These are phyloP conservation scores for Thinocorus orbignyianus DNA, from an alignment of 2,113 vertebrate genomes.

Conservation along the genomic window DNA sequence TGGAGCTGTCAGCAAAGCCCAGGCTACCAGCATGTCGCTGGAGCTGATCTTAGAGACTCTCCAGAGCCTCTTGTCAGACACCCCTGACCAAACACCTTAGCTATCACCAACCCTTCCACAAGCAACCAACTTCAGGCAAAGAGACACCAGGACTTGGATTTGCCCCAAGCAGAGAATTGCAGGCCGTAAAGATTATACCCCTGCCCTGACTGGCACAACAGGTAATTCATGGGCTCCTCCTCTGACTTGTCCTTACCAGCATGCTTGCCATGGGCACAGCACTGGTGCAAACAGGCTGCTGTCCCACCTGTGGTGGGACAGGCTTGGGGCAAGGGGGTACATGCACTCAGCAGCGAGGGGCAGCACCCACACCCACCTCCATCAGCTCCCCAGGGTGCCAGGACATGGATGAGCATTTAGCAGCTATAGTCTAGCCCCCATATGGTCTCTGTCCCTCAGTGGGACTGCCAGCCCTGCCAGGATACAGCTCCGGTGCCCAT, in stretches of 20 bases:
- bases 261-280: background rate
- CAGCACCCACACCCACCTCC: background rate
- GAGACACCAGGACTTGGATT: background rate
- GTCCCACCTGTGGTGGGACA: background rate
- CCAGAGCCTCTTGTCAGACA: background rate
- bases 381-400: background rate
- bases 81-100: background rate
- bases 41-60: background rate
- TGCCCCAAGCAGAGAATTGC: background rate
- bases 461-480: background rate
- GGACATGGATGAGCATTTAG: background rate
- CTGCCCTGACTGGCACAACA: background rate
- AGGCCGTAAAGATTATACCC: background rate
- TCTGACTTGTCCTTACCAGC: background rate
- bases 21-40: background rate
- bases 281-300: background rate
- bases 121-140: background rate
- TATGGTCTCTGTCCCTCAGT: background rate
- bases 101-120: background rate
- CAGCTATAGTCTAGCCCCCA: background rate
- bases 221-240: background rate
- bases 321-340: background rate
- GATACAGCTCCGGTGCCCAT: background rate
- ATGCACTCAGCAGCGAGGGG: background rate
- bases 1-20: background rate